Conservation (phyloP, 2,113 vertebrate genomes). For the Paratilapia polleni region DNA sequence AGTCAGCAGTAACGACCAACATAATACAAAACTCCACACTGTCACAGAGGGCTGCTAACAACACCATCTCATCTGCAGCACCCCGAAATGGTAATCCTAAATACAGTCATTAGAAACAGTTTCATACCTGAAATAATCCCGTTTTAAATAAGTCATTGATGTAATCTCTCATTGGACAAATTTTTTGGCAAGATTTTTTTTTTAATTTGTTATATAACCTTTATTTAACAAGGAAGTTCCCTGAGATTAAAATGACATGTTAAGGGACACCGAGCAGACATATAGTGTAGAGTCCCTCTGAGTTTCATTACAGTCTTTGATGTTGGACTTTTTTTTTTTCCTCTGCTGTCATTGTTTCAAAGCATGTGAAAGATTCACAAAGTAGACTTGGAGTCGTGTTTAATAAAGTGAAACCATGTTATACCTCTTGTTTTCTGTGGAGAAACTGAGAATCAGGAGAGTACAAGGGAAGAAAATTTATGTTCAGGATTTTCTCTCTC, state of each 20-base stretch:
- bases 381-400: background rate
- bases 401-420: background rate
- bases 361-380: background rate
- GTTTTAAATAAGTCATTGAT: background rate
- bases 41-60: too few species aligned
- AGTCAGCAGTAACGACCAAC: rapidly evolving
- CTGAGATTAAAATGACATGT: background rate
- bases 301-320: background rate
- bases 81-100: background rate
- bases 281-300: background rate
- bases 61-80: background rate
- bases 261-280: background rate
- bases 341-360: background rate
- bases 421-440: background rate
- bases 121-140: background rate
- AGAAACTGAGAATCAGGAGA: rapidly evolving
- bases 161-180: background rate
- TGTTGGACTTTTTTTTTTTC: background rate
- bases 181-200: too few species aligned
- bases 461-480: background rate
- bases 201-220: too few species aligned
- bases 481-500: background rate
- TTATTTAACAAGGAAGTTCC: background rate
- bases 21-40: background rate
- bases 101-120: background rate